phyloP scores from a whole-genome alignment of 1,140 invertebrate genomes.

The Caenorhabditis remanei region DNA sequence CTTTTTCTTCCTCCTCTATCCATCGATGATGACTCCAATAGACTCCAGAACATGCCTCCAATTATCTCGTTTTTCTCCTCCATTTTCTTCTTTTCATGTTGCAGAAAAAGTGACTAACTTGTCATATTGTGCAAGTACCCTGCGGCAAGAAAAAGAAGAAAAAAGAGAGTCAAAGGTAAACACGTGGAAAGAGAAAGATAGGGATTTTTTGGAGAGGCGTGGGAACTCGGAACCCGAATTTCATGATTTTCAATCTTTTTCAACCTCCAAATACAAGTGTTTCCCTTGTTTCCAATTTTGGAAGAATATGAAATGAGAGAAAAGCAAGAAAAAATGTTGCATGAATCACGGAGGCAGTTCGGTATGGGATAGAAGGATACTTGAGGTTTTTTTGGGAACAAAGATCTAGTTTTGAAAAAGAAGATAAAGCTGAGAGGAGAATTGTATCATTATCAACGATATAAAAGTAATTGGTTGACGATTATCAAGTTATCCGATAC shows the following conservation, averaged over 20 bases:
- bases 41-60: slow-evolving; percentile 8
- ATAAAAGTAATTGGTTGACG: too few relatives aligned
- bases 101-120: neutral
- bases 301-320: neutral
- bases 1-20: neutral
- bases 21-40: neutral
- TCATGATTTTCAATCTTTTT: slow-evolving; percentile 48
- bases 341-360: slow-evolving; percentile 37
- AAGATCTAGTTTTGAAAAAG: neutral
- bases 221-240: neutral
- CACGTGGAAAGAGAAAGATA: slow-evolving; percentile 10
- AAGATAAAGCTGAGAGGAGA: neutral
- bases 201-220: neutral
- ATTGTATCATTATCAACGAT: neutral
- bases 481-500: too few relatives aligned
- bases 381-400: slow-evolving; percentile 2
- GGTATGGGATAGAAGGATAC: neutral
- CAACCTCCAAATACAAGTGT: neutral
- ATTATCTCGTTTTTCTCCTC: neutral
- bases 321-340: slow-evolving; percentile 22
- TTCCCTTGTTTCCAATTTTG: neutral
- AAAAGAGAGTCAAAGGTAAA: slow-evolving; percentile 52
- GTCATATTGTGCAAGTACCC: neutral
- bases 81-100: neutral
- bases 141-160: slow-evolving; percentile 14